Evolutionary conservation across 2,113 vertebrate species (phyloP).

Genomic region (Daubentonia madagascariensis): DNA sequence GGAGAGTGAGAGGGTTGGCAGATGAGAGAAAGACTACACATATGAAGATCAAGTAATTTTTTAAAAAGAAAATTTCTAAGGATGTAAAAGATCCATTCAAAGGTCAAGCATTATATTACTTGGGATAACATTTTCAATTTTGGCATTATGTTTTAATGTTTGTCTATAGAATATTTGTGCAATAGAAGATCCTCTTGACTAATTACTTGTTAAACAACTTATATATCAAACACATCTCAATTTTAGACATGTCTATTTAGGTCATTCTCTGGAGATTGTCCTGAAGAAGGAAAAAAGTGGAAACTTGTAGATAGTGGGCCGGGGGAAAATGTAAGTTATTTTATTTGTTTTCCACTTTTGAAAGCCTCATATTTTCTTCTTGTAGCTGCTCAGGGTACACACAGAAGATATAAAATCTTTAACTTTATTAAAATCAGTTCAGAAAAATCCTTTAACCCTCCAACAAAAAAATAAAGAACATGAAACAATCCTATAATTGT

Average conservation of each 20-base stretch:
- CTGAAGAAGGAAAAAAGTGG: not conserved
- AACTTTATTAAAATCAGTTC: not conserved
- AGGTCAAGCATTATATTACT: not conserved
- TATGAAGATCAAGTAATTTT: not conserved
- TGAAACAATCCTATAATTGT: not conserved
- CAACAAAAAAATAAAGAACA: not conserved
- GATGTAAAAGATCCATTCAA: not conserved
- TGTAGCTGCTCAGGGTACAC: not conserved
- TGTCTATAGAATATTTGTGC: not conserved
- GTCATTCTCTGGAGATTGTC: not conserved
- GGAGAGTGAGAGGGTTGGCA: not conserved
- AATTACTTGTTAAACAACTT: not conserved
- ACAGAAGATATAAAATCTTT: not conserved
- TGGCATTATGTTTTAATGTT: not conserved
- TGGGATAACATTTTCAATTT: not conserved
- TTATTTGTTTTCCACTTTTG: not conserved
- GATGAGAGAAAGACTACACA: not conserved
- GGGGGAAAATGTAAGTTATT: not conserved
- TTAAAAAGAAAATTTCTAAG: not conserved
- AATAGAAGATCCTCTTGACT: not conserved
- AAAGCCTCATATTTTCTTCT: not conserved
- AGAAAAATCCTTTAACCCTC: not conserved
- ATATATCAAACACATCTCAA: not conserved
- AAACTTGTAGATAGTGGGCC: not conserved
- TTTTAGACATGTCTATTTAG: not conserved